Conservation (phyloP, 2,113 vertebrate species). For the western clawed frog (Xenopus tropicalis) region UCB_Xtro_10.0 CM004443.2:191911001-191911500, state of each 20-base stretch:
- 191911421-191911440: slow-evolving; percentile 77
- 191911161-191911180: slow-evolving; percentile 75
- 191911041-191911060: no score
- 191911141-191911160: slow-evolving; percentile 70
- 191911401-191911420: slow-evolving; percentile 74
- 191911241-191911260: slow-evolving; percentile 83
- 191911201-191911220: slow-evolving; percentile 81
- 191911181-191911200: slow-evolving; percentile 76
- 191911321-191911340: slow-evolving; percentile 88
- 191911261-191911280: slow-evolving; percentile 75
- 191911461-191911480: slow-evolving; percentile 72
- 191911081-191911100: no score
- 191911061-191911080: no score
- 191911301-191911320: slow-evolving; percentile 77
- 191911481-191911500: slow-evolving; percentile 77
- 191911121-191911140: background rate
- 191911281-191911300: slow-evolving; percentile 73
- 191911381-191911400: slow-evolving; percentile 79
- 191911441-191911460: slow-evolving; percentile 62
- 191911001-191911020: no score
- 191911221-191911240: slow-evolving; percentile 64
- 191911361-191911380: slow-evolving; percentile 79
- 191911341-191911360: slow-evolving; percentile 76
- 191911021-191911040: no score
- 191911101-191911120: no score